Evolutionary conservation across 2,113 vertebrate species (phyloP).

Genomic region (Bambusicola thoracicus): DNA sequence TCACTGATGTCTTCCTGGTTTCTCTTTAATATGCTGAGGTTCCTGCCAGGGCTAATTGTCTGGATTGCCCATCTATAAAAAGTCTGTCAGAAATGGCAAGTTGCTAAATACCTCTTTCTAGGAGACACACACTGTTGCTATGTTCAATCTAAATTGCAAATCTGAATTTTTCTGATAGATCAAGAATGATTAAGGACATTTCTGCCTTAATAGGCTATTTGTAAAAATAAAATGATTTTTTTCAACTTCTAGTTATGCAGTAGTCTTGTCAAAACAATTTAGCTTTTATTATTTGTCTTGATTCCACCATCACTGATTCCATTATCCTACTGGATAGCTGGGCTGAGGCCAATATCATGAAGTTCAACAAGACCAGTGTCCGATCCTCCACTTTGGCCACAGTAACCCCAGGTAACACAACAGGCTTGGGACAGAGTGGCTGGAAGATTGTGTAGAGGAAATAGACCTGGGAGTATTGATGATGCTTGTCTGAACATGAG

Average conservation of each 20-base stretch:
- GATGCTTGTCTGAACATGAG: no score
- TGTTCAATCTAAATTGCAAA: background rate
- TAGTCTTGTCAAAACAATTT: background rate
- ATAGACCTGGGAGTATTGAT: no score
- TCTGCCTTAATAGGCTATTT: background rate
- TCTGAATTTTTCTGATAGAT: background rate
- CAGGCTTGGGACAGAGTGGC: no score
- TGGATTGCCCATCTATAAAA: background rate
- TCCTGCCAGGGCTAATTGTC: background rate
- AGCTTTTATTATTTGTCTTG: background rate
- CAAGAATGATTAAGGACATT: background rate
- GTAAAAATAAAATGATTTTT: background rate
- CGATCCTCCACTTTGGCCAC: no score
- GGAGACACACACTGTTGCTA: background rate
- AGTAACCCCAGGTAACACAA: no score
- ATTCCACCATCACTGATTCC: background rate
- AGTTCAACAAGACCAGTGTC: no score
- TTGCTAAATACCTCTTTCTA: background rate
- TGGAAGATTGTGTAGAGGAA: no score
- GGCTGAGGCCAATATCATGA: no score
- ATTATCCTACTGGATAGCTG: no score
- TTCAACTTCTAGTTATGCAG: slow-evolving; percentile 24
- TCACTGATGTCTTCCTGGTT: background rate
- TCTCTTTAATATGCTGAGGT: background rate
- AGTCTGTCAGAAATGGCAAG: background rate